These are phyloP conservation scores for Girardia tigrina DNA, from an alignment of 2,888 invertebrate species.

Conservation along the genomic window DNA sequence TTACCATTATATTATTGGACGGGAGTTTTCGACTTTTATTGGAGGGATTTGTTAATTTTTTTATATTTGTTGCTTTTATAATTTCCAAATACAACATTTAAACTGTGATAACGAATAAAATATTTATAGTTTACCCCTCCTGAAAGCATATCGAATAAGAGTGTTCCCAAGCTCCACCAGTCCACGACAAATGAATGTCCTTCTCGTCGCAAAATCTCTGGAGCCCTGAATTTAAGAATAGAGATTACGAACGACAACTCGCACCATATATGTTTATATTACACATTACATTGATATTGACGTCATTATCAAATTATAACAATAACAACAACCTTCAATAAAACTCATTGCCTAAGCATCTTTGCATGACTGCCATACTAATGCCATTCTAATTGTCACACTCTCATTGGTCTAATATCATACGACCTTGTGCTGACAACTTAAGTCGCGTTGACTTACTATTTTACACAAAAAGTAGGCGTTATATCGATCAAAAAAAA, in stretches of 20 bases:
- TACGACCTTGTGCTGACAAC: too few species aligned
- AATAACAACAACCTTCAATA: neutral
- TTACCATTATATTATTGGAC: too few species aligned
- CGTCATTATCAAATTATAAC: neutral
- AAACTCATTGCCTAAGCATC: neutral
- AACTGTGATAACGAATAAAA: too few species aligned
- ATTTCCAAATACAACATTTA: too few species aligned
- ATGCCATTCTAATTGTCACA: too few species aligned
- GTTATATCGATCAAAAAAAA: too few species aligned
- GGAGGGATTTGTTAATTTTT: neutral
- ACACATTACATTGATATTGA: constrained; percentile 3
- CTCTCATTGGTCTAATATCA: too few species aligned
- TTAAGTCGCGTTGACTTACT: too few species aligned
- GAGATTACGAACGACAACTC: too few species aligned
- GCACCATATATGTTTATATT: too few species aligned
- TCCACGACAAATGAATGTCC: constrained; percentile 97
- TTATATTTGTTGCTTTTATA: neutral
- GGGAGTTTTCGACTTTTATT: too few species aligned
- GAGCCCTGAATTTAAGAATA: constrained; percentile 66
- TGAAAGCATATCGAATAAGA: constrained; percentile 66
- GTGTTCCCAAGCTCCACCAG: constrained; percentile 97
- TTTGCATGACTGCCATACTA: neutral
- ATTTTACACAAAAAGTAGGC: too few species aligned
- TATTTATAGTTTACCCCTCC: constrained; percentile 34
- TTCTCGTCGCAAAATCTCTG: constrained; percentile 84